Evolutionary conservation across 2,888 invertebrate genomes (phyloP).

Genomic region (Dynastes maya): DNA sequence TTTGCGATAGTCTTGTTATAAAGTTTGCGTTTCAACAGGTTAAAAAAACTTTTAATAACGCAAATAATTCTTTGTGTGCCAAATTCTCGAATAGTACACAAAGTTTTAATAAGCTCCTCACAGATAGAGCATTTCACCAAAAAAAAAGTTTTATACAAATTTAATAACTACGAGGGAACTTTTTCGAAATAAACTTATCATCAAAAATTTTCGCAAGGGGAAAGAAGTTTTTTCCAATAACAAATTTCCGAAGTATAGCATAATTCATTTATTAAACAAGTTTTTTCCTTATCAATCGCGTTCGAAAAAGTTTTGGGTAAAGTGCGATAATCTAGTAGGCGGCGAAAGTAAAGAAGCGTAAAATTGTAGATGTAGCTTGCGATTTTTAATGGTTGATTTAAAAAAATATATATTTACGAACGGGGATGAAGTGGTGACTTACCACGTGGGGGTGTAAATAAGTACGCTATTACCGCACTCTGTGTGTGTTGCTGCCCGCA

Average conservation of each 20-base stretch:
- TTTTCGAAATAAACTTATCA: background rate
- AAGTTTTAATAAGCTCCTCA: background rate
- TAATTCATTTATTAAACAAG: too few species aligned
- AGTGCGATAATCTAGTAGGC: background rate
- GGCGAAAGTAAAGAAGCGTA: background rate
- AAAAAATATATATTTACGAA: background rate
- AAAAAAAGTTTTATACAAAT: background rate
- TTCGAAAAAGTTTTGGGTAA: background rate
- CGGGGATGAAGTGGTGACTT: constrained; percentile 3
- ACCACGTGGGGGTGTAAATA: constrained; percentile 39
- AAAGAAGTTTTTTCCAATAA: background rate
- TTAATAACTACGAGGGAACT: background rate
- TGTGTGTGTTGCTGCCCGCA: constrained; percentile 27
- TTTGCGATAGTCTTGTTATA: background rate
- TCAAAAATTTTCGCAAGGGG: background rate
- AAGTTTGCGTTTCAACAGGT: background rate
- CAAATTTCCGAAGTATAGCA: too few species aligned
- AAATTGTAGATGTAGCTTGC: constrained; percentile 5
- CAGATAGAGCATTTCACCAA: background rate
- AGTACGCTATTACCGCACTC: constrained; percentile 16
- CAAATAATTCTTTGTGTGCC: background rate
- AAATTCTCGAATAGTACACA: constrained; percentile 1
- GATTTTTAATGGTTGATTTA: constrained; percentile 36
- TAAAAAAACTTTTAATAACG: background rate
- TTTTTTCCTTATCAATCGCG: background rate